These are phyloP conservation scores for Cryptophagus acutangulus DNA, from an alignment of 2,888 invertebrate species.

Conservation along the genomic window DNA sequence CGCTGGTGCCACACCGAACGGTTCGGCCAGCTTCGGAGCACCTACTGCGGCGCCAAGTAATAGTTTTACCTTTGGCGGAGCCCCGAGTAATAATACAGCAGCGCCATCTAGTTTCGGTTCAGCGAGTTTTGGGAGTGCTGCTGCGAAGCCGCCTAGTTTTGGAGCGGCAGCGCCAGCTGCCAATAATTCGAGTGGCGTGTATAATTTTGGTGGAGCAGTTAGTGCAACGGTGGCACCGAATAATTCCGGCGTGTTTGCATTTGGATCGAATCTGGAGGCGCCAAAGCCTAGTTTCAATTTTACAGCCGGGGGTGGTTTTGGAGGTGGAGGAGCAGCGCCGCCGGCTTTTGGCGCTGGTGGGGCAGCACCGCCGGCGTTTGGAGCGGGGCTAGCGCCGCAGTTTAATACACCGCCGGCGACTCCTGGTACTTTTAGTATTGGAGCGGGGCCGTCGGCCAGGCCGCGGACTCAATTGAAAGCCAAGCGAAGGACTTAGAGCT, in stretches of 20 bases:
- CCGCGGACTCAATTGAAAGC: background rate
- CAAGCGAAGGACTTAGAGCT: background rate
- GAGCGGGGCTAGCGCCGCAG: background rate
- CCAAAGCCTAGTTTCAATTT: conserved; percentile 2
- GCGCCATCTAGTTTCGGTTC: background rate
- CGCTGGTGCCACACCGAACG: background rate
- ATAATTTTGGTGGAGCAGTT: background rate
- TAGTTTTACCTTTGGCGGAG: background rate
- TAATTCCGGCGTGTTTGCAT: background rate
- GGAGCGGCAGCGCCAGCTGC: background rate
- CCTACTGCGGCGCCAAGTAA: background rate
- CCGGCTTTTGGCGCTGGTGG: conserved; percentile 3
- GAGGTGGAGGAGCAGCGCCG: background rate
- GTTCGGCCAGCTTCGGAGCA: background rate
- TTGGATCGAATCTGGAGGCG: background rate
- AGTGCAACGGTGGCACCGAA: background rate
- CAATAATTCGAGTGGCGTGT: background rate
- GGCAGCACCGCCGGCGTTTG: background rate
- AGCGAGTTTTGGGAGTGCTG: background rate
- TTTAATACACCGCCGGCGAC: background rate
- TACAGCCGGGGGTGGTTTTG: too few relatives aligned
- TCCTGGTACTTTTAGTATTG: conserved; percentile 6
- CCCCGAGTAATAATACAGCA: background rate
- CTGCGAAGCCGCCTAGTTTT: background rate
- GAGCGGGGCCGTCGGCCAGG: background rate